A percentile compares a stretch with the other conserved stretches of the same genome.
These are phyloP conservation scores for Rhingia rostrata DNA, from an alignment of 2,888 invertebrate genomes.

Conservation along the genomic window DNA sequence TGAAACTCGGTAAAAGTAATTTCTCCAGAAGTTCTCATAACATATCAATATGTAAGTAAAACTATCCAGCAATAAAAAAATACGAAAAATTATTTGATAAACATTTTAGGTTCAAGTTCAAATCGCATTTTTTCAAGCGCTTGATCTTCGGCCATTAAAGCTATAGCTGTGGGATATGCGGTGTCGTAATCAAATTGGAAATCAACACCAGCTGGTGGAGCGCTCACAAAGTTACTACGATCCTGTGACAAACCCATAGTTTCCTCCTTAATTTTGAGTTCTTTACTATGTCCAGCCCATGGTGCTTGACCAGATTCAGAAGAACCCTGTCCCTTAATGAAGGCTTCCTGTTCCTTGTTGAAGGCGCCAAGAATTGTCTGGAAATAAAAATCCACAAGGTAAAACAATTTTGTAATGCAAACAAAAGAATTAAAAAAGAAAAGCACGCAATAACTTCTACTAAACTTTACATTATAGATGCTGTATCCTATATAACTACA, in stretches of 20 bases:
- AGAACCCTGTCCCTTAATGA: conserved; percentile 93
- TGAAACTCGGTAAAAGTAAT: conserved; percentile 99
- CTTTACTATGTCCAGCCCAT: conserved; percentile 98
- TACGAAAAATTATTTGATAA: conserved; percentile 82
- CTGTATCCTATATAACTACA: conserved; percentile 14
- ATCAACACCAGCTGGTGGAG: conserved; percentile 97
- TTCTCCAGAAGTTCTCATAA: conserved; percentile 97
- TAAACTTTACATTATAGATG: neutral
- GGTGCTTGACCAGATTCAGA: conserved; percentile 90
- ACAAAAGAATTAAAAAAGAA: conserved; percentile 1
- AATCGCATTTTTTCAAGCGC: conserved; percentile 99
- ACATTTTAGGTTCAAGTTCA: conserved; percentile 99
- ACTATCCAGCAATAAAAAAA: neutral
- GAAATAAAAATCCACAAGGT: conserved; percentile 75
- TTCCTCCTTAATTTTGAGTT: conserved; percentile 96
- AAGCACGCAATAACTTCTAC: conserved; percentile 13
- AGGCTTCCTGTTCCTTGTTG: conserved; percentile 98
- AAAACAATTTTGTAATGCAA: neutral
- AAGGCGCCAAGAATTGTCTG: conserved; percentile 98
- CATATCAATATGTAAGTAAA: conserved; percentile 1
- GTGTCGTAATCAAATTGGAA: conserved; percentile 97
- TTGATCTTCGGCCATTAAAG: conserved; percentile 96
- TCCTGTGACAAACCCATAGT: conserved; percentile 98
- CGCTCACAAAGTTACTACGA: conserved; percentile 97
- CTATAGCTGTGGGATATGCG: conserved; percentile 95